Evolutionary conservation across 2,113 vertebrate species (phyloP).

Genomic region (Myrmophylax atrothorax): DNA sequence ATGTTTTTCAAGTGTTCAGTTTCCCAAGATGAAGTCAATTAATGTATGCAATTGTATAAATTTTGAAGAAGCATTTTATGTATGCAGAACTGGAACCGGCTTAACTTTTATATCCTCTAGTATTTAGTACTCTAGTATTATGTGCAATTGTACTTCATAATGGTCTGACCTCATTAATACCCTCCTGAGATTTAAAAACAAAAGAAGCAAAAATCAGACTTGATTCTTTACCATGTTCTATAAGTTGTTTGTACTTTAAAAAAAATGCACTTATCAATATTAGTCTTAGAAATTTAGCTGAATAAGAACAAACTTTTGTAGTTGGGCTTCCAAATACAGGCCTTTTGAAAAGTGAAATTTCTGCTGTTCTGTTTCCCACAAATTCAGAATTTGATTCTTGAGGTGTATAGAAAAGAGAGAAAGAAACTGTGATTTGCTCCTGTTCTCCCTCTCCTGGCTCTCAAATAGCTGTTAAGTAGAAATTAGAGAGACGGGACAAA

Average conservation of each 20-base stretch:
- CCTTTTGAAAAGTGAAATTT: background rate
- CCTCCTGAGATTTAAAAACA: background rate
- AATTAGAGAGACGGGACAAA: background rate
- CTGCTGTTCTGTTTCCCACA: background rate
- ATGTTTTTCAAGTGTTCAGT: background rate
- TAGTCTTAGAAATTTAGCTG: background rate
- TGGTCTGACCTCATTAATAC: background rate
- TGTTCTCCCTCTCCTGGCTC: conserved; percentile 1
- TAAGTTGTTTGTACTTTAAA: background rate
- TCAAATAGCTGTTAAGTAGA: background rate
- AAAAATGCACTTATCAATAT: background rate
- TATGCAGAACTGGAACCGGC: background rate
- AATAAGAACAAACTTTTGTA: background rate
- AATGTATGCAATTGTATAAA: background rate
- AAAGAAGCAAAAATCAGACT: background rate
- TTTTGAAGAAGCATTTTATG: background rate
- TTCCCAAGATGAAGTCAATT: background rate
- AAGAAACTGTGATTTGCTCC: background rate
- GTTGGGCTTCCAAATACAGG: background rate
- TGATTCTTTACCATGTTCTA: background rate
- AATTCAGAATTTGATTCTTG: background rate
- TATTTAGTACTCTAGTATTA: background rate
- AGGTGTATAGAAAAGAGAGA: background rate
- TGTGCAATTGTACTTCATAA: background rate
- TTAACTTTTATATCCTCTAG: background rate